Base-by-base conservation (phyloP, 2,113 vertebrate genomes). In the Aplodontia rufa region DNA sequence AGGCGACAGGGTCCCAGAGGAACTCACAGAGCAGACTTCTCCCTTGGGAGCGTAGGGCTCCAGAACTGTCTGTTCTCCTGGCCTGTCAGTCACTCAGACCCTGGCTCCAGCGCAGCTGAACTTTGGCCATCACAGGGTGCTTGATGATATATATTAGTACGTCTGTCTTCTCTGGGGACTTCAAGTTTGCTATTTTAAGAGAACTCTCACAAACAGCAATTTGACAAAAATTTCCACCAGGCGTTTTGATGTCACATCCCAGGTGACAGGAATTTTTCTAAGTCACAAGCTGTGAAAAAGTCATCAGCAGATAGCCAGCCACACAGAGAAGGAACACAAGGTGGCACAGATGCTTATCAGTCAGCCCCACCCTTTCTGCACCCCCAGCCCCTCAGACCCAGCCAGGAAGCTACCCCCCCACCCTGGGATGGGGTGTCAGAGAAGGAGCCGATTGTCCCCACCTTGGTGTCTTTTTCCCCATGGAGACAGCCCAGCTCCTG, bases 21-120 rank as follows among this genome's bases (percentile, higher is more conserved):
- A 4, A 26, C n/a, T n/a, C n/a, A n/a, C n/a, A 58, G 49, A 32
- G 40, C 2, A 0, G 37, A 69, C 35, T 10, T 83, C 47, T 10
- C 5, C 14, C 13, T 37, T n/a, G 4, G 1, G n/a, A 24, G 3
- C 0, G 0, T 13, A 1, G 0, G 10, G n/a, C 49, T 22, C 28
- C 26, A 6, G 1, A 37, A 30, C 26, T 0, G 4, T 10, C 35
- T 1, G 8, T 75, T 9, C 35, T 72, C 37, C 35, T 3, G 17
- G 17, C 26, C 49, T 9, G 47, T 40, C 10, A 0, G 14, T 9
- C 45, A 11, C 2, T 45, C 8, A 0, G n/a, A 22, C 35, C 49
- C 20, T 4, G 1, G 62, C 3, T 0, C 40, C 9, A 45, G 86
- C 32, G 17, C 13, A 1, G 51, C 69, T 3, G 32, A 16, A 32